Evolutionary conservation across 2,113 vertebrate species (phyloP).

Genomic region (Arothron firmamentum): DNA sequence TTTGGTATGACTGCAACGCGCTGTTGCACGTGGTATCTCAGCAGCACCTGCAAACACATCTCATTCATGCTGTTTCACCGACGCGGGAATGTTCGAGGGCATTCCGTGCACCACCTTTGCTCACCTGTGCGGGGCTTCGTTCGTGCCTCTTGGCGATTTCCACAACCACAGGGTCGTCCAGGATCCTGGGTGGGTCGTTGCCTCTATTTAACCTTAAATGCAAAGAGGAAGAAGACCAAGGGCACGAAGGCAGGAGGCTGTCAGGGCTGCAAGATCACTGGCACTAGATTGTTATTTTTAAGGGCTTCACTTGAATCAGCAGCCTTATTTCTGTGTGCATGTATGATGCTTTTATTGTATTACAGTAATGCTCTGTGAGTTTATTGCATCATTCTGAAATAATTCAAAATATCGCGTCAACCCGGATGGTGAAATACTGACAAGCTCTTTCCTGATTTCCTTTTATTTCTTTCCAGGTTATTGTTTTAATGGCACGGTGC

Average conservation of each 20-base stretch:
- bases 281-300: too few species aligned
- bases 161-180: conserved; percentile 65
- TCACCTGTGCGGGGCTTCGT: conserved; percentile 70
- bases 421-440: too few species aligned
- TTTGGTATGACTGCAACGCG: conserved; percentile 72
- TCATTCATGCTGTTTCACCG: not conserved
- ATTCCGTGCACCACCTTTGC: not conserved
- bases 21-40: conserved; percentile 75
- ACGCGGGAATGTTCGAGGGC: not conserved
- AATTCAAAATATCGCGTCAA: too few species aligned
- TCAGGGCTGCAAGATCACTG: too few species aligned
- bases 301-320: not conserved
- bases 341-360: too few species aligned
- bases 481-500: too few species aligned
- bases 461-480: too few species aligned
- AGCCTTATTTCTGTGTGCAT: too few species aligned
- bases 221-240: not conserved
- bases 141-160: conserved; percentile 61
- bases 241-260: too few species aligned
- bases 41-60: conserved; percentile 59
- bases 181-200: conserved; percentile 64
- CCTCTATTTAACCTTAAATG: conserved; percentile 50
- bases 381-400: too few species aligned
- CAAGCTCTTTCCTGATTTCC: too few species aligned
- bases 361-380: too few species aligned